Base-by-base conservation (phyloP, 2,888 invertebrate genomes). In the Iphiclides podalirius region DNA sequence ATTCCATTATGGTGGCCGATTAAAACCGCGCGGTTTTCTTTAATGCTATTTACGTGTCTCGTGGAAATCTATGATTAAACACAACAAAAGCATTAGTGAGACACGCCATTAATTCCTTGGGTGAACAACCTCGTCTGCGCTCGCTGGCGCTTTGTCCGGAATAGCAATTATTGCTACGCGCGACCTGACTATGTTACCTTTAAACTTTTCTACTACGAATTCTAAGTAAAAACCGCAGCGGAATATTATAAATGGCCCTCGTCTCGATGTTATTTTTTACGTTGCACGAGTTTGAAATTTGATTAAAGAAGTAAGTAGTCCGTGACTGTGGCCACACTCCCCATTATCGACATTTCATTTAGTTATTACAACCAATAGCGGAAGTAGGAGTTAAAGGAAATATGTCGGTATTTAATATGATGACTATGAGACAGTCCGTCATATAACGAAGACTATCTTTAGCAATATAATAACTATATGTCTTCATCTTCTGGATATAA, bases 111-210 rank as follows among this genome's bases (percentile, higher is more conserved):
- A 80, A 78, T 80, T 82, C 76, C 69, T 70, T 68, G 72, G 85
- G 83, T 85, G 79, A 85, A 83, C 66, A 72, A 77, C 81, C 86
- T 75, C 68, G 63, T 63, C 59, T 60, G 65, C 64, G 66, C 64
- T 72, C 65, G 68, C 65, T 72, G 71, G 66, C 67, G 68, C 67
- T 74, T 72, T 69, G 83, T 76, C 78, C 79, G 74, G 84, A 80
- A 86, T 86, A 81, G 74, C 74, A 86, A 85, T 83, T 75, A 72
- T 74, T 79, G 68, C 73, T 70, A 67, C 67, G 69, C 60, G 64
- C 68, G 67, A 67, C 66, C 65, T 57, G 49, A 63, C 63, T 60
- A 60, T 66, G 64, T 63, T 63, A 64, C 68, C 64, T 61, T 66
- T 51, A 55, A 55, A 53, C 52, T 52, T 49, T 55, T 52, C 41